Percentiles rank a stretch among this genome's conserved stretches.
Conservation (phyloP, 2,797 vertebrate species). For the Salmo trutta region DNA sequence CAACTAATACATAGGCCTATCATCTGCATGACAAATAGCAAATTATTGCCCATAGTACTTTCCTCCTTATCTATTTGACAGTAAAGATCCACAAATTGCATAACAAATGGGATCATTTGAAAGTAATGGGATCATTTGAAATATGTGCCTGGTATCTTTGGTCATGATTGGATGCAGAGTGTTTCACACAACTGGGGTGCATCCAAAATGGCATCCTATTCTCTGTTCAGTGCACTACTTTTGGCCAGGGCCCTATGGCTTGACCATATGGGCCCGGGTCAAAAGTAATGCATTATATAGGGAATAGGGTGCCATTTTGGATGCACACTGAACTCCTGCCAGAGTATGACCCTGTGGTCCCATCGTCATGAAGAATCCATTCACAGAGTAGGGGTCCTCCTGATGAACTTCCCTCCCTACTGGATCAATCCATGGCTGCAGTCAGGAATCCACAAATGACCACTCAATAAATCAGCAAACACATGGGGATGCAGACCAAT, state of each 20-base stretch:
- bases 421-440: slow-evolving; percentile 54
- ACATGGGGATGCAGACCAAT: slow-evolving; percentile 40
- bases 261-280: neutral
- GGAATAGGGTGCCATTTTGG: neutral
- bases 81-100: neutral
- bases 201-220: neutral
- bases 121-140: neutral
- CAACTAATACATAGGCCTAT: neutral
- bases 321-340: neutral
- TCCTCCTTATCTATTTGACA: neutral
- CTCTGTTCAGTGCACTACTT: neutral
- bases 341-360: slow-evolving; percentile 31
- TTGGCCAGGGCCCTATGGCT: neutral
- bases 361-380: slow-evolving; percentile 48
- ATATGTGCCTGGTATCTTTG: neutral
- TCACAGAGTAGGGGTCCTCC: slow-evolving; percentile 38
- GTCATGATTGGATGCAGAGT: neutral
- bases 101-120: neutral
- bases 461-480: slow-evolving; percentile 46
- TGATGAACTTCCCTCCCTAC: slow-evolving; percentile 53
- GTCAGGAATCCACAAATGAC: slow-evolving; percentile 49
- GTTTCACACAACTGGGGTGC: neutral
- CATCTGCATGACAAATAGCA: neutral
- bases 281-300: neutral
- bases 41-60: neutral